Percentiles rank a stretch among this genome's conserved stretches.
Conservation (phyloP, 2,113 vertebrate genomes). For the Dipodomys merriami region DNA sequence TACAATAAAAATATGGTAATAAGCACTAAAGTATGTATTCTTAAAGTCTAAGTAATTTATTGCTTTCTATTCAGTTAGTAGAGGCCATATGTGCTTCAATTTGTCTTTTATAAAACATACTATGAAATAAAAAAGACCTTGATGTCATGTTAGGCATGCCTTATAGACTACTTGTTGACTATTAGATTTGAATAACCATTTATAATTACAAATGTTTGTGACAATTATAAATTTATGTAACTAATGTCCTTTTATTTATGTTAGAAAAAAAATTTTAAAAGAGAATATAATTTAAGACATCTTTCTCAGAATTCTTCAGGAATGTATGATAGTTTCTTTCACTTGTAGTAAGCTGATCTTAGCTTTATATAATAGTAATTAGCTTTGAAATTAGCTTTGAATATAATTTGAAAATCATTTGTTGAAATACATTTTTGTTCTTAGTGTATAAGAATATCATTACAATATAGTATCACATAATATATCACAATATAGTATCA, state of each 20-base stretch:
- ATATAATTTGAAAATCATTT: slow-evolving; percentile 48
- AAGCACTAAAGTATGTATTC: background rate
- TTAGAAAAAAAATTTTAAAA: background rate
- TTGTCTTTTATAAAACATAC: background rate
- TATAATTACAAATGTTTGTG: slow-evolving; percentile 15
- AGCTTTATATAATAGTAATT: background rate
- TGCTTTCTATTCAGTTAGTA: background rate
- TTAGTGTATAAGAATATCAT: slow-evolving; percentile 12
- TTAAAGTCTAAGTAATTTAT: background rate
- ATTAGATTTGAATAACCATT: background rate
- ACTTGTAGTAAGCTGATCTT: background rate
- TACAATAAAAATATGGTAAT: background rate
- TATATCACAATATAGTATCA: background rate
- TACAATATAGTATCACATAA: background rate
- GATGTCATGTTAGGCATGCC: background rate
- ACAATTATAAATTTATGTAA: background rate
- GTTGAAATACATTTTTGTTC: background rate
- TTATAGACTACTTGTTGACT: background rate
- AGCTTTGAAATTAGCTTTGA: too few relatives aligned
- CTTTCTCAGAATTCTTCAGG: slow-evolving; percentile 35
- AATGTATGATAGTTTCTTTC: slow-evolving; percentile 47
- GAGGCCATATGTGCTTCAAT: background rate
- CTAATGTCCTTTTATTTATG: slow-evolving; percentile 34
- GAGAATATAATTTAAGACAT: slow-evolving; percentile 63
- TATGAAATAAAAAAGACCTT: background rate